Base-by-base conservation (phyloP, 2,113 vertebrate genomes). In the Macheiramphus alcinus region DNA sequence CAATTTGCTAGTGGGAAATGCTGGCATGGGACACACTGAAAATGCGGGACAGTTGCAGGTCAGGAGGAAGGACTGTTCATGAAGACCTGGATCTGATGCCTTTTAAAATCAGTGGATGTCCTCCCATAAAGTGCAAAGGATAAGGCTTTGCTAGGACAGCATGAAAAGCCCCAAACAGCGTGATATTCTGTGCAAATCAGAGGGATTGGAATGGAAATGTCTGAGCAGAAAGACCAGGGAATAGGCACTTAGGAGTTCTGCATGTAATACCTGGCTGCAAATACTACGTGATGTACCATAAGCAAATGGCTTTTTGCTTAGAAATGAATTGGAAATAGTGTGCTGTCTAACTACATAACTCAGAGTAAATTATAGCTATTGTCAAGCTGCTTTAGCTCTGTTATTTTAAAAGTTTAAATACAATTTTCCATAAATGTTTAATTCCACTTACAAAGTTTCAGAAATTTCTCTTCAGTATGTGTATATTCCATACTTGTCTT, bases 211-310 rank as follows among this genome's bases (percentile, higher is more conserved):
- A 20, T 6, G 34, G 62, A 42, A 58, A 31, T 21, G 40, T 16
- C 26, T 59, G 70, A 61, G 29, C 76, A 66, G 71, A 61, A 47
- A 26, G 34, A 32, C 4, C 23, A 29, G 40, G 38, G 61, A 65
- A 23, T 5, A 27, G 52, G 27, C 62, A 20, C 27, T 50, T 21
- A 4, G 9, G 56, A 52, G 52, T 36, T 42, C 21, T 31, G 45
- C 42, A 2, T 13, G 27, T 34, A 4, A 34, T 29, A 43, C 53
- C 72, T 56, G 53, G 22, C 61, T 79, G 47, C 47, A 40, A 67
- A 25, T 31, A 12, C 11, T 32, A 9, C 38, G 6, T 13, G 36
- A 21, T 0, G 1, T 58, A 4, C 73, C 5, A 3, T 18, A 34
- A 84, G 34, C 53, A 58, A 80, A 52, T 40, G 42, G 61, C 29